Evolutionary conservation across 30 jellyfish, hydroid and myxozoan species (phyloP).

Genomic region (Chrysaora quinquecirrha): DNA sequence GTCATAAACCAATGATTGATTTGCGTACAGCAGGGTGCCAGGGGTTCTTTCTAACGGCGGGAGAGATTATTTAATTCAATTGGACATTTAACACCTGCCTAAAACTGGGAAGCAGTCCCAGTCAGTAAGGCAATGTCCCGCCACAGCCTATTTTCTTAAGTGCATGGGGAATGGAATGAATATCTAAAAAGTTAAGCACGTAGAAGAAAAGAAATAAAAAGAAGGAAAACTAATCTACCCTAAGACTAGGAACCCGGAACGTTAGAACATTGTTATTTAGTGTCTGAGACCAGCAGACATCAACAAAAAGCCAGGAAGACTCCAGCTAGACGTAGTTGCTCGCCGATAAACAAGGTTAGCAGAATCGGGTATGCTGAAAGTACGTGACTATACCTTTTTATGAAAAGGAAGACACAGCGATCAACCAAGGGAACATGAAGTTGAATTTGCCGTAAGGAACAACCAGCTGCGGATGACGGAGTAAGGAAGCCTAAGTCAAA

Average conservation of each 20-base stretch:
- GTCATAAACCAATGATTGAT: background rate
- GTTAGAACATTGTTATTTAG: background rate
- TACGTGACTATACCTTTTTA: background rate
- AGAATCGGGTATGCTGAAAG: background rate
- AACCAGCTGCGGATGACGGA: too few species aligned
- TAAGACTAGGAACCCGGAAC: background rate
- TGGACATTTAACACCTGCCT: constrained; percentile 13
- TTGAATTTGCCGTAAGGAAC: too few species aligned
- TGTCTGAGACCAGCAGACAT: background rate
- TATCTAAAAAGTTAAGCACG: background rate
- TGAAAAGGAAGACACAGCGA: too few species aligned
- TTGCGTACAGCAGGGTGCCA: constrained; percentile 3
- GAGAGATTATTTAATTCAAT: too few species aligned
- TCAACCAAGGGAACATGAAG: too few species aligned
- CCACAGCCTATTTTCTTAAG: constrained; percentile 3
- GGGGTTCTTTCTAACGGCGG: too few species aligned
- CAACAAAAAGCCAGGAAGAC: background rate
- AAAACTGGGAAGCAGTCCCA: constrained; percentile 19
- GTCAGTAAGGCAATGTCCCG: constrained; percentile 1
- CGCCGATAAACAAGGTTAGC: background rate
- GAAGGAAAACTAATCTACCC: background rate
- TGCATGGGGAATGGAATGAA: constrained; percentile 12
- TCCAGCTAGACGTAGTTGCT: background rate
- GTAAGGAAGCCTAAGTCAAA: too few species aligned
- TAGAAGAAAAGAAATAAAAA: background rate